These are phyloP conservation scores for Alexandromys fortis DNA, from an alignment of 2,113 vertebrate genomes.

Conservation along the genomic window DNA sequence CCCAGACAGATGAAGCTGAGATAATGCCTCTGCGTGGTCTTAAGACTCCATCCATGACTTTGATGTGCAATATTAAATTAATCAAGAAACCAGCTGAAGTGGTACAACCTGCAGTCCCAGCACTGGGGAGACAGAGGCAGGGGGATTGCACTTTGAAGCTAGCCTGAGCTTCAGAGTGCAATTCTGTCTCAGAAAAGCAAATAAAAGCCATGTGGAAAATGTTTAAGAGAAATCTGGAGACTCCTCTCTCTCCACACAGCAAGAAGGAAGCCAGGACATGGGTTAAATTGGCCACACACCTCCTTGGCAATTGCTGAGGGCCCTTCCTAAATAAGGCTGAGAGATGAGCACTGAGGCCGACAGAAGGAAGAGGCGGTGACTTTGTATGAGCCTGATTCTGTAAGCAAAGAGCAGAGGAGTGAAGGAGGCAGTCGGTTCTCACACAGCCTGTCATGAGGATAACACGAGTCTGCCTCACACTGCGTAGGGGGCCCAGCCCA, in stretches of 20 bases:
- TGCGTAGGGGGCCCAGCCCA: too few relatives aligned
- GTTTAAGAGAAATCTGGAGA: neutral
- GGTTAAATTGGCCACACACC: neutral
- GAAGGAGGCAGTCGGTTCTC: neutral
- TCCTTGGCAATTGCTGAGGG: neutral
- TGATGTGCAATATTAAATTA: neutral
- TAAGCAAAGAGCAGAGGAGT: neutral
- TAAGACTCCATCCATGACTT: neutral
- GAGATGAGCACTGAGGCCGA: neutral
- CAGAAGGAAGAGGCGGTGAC: neutral
- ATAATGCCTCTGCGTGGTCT: neutral
- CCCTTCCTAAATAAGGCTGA: too few relatives aligned
- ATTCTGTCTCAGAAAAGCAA: neutral
- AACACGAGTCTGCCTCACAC: too few relatives aligned
- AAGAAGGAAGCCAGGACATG: neutral
- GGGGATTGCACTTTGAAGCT: too few relatives aligned
- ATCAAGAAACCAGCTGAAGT: neutral
- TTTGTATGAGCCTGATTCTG: neutral
- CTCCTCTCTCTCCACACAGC: neutral
- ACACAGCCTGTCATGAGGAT: neutral
- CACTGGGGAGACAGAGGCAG: too few relatives aligned
- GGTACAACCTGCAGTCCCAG: neutral
- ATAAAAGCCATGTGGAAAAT: neutral
- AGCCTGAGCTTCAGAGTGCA: neutral
- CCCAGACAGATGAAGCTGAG: neutral